Conservation (phyloP, 1,140 invertebrate species). For the Charaxes varanes region DNA sequence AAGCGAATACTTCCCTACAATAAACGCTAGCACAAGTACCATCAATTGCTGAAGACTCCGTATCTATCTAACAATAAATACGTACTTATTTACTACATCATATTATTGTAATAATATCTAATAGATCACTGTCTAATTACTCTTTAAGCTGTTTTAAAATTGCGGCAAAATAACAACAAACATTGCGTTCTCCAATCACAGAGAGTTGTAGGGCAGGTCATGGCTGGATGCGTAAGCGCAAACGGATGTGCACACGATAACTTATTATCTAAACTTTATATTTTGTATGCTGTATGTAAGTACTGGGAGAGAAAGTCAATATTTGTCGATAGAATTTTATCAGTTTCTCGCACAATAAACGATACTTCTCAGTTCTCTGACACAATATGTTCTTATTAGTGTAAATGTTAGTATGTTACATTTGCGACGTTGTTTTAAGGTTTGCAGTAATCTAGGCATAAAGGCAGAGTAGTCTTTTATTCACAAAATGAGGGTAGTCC, state of each 20-base stretch:
- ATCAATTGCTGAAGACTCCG: conserved; percentile 24
- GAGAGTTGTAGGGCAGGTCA: conserved; percentile 63
- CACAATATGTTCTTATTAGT: conserved; percentile 5
- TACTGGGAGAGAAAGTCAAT: conserved; percentile 4
- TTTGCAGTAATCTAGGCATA: no score
- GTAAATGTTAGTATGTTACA: no score
- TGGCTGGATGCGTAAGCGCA: conserved; percentile 62
- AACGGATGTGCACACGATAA: conserved; percentile 65
- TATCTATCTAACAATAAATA: conserved; percentile 19
- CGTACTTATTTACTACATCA: conserved; percentile 7
- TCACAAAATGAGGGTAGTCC: no score
- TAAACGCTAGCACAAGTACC: conserved; percentile 25
- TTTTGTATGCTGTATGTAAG: conserved; percentile 22
- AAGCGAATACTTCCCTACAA: conserved; percentile 31
- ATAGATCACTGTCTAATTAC: conserved; percentile 1
- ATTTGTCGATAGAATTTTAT: conserved; percentile 4
- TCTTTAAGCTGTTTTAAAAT: conserved; percentile 1
- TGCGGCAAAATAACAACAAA: neutral
- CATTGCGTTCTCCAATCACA: conserved; percentile 33
- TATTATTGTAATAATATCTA: no score
- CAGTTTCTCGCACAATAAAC: neutral
- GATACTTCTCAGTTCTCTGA: conserved; percentile 9
- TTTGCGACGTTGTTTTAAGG: neutral
- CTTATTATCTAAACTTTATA: conserved; percentile 48
- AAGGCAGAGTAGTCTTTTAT: no score